Percentiles rank a stretch among this genome's conserved stretches.
These are phyloP conservation scores for Streptopelia turtur DNA, from an alignment of 2,797 vertebrate genomes.

Conservation along the genomic window DNA sequence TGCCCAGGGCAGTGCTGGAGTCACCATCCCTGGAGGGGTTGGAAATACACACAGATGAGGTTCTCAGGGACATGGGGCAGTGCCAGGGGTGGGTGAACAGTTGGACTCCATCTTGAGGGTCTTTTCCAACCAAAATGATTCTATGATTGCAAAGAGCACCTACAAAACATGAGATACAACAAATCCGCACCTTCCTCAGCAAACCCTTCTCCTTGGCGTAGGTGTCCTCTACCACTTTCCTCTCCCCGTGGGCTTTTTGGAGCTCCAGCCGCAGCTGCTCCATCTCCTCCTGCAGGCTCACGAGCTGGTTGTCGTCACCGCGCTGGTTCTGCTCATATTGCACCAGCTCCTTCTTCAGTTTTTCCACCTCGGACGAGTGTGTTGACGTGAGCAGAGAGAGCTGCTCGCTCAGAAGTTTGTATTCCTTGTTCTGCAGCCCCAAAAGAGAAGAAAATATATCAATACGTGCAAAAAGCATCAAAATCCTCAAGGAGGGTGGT, in stretches of 20 bases:
- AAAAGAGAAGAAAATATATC: background rate
- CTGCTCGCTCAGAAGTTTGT: slow-evolving; percentile 83
- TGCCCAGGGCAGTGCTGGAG: no score
- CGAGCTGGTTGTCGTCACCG: slow-evolving; percentile 68
- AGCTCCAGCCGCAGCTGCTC: slow-evolving; percentile 83
- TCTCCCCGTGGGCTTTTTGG: slow-evolving; percentile 75
- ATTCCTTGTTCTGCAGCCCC: slow-evolving; percentile 84
- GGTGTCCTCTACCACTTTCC: slow-evolving; percentile 82
- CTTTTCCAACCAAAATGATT: no score
- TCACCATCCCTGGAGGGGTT: no score
- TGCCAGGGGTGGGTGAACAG: no score
- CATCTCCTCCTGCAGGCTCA: slow-evolving; percentile 84
- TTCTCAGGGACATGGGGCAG: no score
- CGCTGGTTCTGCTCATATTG: slow-evolving; percentile 70
- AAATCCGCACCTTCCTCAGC: slow-evolving; percentile 81
- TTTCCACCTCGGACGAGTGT: slow-evolving; percentile 81
- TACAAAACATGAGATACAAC: fast-evolving
- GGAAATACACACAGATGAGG: no score
- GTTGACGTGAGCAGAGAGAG: slow-evolving; percentile 64
- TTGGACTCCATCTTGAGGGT: no score
- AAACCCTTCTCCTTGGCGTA: slow-evolving; percentile 82
- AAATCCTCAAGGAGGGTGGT: fast-evolving
- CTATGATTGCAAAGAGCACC: background rate
- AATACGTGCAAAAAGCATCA: background rate
- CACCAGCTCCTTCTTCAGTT: slow-evolving; percentile 88